A percentile compares a stretch with the other conserved stretches of the same genome.
Conservation (phyloP, 2,113 vertebrate genomes). For the Columba livia region DNA sequence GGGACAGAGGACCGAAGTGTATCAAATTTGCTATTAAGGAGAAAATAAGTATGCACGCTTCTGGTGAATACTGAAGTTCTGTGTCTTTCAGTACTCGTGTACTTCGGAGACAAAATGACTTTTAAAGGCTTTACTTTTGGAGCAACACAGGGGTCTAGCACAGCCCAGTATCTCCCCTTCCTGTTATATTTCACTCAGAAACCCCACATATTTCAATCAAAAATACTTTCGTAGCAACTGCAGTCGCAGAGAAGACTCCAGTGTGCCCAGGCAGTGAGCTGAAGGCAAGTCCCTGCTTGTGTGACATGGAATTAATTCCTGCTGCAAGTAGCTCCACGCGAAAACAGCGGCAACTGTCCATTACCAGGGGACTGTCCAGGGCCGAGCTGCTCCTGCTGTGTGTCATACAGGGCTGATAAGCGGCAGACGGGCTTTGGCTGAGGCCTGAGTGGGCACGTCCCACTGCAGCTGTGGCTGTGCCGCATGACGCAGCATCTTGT, state of each 20-base stretch:
- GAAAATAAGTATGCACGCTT: accelerated
- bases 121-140: neutral
- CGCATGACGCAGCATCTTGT: neutral
- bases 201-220: neutral
- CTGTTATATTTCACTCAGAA: too few relatives aligned
- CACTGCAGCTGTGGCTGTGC: neutral
- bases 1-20: accelerated
- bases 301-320: neutral
- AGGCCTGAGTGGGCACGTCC: neutral
- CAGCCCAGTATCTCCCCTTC: neutral
- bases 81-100: neutral
- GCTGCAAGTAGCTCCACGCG: accelerated
- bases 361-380: neutral
- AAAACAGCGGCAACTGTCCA: accelerated
- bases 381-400: accelerated
- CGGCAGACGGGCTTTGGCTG: accelerated
- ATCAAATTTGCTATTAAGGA: accelerated
- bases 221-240: neutral
- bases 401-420: neutral
- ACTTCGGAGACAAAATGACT: neutral
- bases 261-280: neutral
- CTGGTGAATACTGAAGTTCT: accelerated
- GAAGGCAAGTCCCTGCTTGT: neutral
- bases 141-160: neutral
- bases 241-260: neutral